These are phyloP conservation scores for Aplodontia rufa DNA, from an alignment of 2,113 vertebrate genomes.

Conservation along the genomic window DNA sequence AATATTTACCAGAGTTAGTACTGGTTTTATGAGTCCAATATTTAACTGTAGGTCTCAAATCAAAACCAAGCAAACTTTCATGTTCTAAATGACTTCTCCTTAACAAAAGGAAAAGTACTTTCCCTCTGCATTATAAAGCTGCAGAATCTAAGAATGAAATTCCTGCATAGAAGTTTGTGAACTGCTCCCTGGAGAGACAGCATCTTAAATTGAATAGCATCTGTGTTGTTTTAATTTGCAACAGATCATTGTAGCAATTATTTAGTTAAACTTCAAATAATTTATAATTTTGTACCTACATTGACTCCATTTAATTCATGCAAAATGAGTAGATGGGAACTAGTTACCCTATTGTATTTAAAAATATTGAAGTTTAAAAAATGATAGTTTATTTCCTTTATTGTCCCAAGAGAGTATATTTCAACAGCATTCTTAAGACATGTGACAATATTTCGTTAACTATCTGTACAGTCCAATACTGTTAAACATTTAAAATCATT, in stretches of 20 bases:
- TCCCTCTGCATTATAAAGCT: background rate
- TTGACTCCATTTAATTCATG: background rate
- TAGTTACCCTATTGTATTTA: background rate
- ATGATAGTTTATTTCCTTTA: background rate
- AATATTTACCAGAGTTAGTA: background rate
- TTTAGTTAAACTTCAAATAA: constrained; percentile 25
- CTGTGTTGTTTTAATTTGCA: background rate
- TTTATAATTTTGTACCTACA: background rate
- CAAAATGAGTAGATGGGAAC: background rate
- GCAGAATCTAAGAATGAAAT: background rate
- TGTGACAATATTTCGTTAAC: background rate
- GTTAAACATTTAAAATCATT: background rate
- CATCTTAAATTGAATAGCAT: background rate
- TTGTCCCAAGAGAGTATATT: background rate
- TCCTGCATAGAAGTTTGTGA: background rate
- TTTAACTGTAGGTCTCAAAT: background rate
- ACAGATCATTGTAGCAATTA: background rate
- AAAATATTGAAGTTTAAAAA: background rate
- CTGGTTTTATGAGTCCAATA: background rate
- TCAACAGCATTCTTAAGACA: background rate
- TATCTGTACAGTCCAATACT: background rate
- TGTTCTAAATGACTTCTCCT: background rate
- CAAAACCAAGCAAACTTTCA: background rate
- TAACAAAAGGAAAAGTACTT: accelerated
- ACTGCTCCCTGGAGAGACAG: background rate